Conservation (phyloP, 2,888 invertebrate genomes). For the Calephelis perditalis region DNA sequence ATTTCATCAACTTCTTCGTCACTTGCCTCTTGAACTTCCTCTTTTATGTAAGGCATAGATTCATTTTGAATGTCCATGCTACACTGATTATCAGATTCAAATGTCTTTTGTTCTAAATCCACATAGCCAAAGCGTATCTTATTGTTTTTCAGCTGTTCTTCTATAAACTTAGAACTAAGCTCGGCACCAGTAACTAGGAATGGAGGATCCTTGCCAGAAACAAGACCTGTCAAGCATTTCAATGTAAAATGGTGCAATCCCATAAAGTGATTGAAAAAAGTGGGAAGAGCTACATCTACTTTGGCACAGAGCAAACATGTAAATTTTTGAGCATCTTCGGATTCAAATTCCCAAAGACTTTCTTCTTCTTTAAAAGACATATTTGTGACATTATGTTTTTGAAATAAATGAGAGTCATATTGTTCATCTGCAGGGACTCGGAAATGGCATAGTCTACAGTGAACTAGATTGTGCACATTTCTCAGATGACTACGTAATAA, state of each 20-base stretch:
- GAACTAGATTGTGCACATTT: constrained; percentile 52
- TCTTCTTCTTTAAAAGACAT: constrained; percentile 47
- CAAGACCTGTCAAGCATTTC: constrained; percentile 57
- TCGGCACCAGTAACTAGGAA: constrained; percentile 62
- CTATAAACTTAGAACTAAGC: constrained; percentile 54
- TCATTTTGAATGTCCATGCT: constrained; percentile 31
- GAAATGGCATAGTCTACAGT: constrained; percentile 66
- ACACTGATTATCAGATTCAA: constrained; percentile 23
- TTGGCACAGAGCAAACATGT: constrained; percentile 59
- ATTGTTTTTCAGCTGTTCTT: constrained; percentile 48
- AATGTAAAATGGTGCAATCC: constrained; percentile 65
- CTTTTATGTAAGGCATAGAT: constrained; percentile 43
- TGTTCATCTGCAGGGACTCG: constrained; percentile 55
- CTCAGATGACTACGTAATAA: constrained; percentile 53
- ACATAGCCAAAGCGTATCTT: constrained; percentile 50
- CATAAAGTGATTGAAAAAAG: constrained; percentile 66
- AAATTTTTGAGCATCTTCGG: constrained; percentile 47
- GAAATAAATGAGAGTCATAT: constrained; percentile 56
- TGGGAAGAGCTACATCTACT: constrained; percentile 41
- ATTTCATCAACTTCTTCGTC: constrained; percentile 34
- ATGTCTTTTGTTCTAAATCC: constrained; percentile 42
- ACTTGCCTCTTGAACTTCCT: constrained; percentile 32
- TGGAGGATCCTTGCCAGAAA: constrained; percentile 56
- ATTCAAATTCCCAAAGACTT: constrained; percentile 54
- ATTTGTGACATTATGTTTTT: constrained; percentile 62